Conservation (phyloP, 2,888 invertebrate genomes). For the Synanthedon andrenaeformis region DNA sequence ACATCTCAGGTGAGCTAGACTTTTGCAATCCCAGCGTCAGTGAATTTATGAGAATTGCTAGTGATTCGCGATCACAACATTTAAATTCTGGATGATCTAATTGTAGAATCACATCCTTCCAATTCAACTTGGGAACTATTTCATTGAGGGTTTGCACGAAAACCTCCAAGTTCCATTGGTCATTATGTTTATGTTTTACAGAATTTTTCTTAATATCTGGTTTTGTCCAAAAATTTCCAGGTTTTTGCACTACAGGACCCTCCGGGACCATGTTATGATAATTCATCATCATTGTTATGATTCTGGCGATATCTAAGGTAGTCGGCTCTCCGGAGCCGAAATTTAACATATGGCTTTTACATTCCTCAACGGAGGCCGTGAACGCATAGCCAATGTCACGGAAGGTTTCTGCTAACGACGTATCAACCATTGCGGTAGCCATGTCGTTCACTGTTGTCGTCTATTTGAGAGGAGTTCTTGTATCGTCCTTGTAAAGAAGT, state of each 20-base stretch:
- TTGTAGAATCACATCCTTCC: slow-evolving; percentile 93
- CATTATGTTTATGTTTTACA: slow-evolving; percentile 45
- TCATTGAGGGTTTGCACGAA: slow-evolving; percentile 94
- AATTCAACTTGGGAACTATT: slow-evolving; percentile 85
- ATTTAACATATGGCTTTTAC: slow-evolving; percentile 85
- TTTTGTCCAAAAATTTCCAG: slow-evolving; percentile 74
- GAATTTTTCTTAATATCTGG: slow-evolving; percentile 67
- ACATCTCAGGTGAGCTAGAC: slow-evolving; percentile 77
- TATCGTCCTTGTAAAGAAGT: slow-evolving; percentile 84
- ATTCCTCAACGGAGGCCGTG: slow-evolving; percentile 88
- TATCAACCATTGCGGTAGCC: slow-evolving; percentile 75
- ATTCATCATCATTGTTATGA: slow-evolving; percentile 88
- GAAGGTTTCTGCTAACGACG: slow-evolving; percentile 87
- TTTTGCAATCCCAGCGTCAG: slow-evolving; percentile 84
- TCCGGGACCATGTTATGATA: slow-evolving; percentile 76
- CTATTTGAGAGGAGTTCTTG: slow-evolving; percentile 73
- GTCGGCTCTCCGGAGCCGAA: slow-evolving; percentile 86
- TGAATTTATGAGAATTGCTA: slow-evolving; percentile 85
- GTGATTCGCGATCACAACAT: slow-evolving; percentile 86
- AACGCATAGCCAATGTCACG: slow-evolving; percentile 93
- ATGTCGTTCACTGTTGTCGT: slow-evolving; percentile 75
- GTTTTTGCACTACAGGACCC: slow-evolving; percentile 77
- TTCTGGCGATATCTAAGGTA: slow-evolving; percentile 86
- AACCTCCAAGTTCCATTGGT: slow-evolving; percentile 93
- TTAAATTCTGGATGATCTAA: slow-evolving; percentile 92